These are phyloP conservation scores for Andricus quercusramuli DNA, from an alignment of 2,888 invertebrate genomes.

Conservation along the genomic window DNA sequence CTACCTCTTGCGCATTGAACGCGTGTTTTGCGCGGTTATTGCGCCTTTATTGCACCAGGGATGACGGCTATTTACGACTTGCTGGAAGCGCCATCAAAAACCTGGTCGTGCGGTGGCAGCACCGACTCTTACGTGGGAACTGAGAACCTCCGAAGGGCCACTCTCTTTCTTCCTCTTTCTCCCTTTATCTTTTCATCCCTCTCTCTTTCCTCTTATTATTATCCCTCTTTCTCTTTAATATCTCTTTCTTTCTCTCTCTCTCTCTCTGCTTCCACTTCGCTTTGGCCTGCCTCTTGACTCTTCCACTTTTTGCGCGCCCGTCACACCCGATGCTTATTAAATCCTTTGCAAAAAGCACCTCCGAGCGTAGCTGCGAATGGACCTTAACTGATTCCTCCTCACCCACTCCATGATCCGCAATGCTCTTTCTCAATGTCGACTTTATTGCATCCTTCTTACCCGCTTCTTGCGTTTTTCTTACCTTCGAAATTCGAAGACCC, in stretches of 20 bases:
- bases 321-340: conserved; percentile 66
- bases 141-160: conserved; percentile 46
- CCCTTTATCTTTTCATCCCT: conserved; percentile 18
- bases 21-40: conserved; percentile 59
- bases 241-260: conserved; percentile 28
- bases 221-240: conserved; percentile 10
- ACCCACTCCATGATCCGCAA: conserved; percentile 18
- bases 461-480: background rate
- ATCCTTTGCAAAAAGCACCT: conserved; percentile 49
- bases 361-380: conserved; percentile 33
- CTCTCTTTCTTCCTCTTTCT: conserved; percentile 35
- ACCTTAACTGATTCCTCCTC: conserved; percentile 38
- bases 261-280: conserved; percentile 37
- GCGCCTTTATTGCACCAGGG: conserved; percentile 60
- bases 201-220: background rate
- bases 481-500: conserved; percentile 3
- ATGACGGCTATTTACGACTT: conserved; percentile 68
- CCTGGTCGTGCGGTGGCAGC: conserved; percentile 50
- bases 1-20: conserved; percentile 42
- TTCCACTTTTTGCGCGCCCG: conserved; percentile 45
- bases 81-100: conserved; percentile 70
- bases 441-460: background rate
- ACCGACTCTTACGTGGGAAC: conserved; percentile 60
- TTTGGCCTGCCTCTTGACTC: conserved; percentile 32
- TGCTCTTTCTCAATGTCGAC: conserved; percentile 9